A percentile compares a stretch with the other conserved stretches of the same genome.
Evolutionary conservation across 2,113 vertebrate species (phyloP).

Genomic region (Bubo bubo): DNA sequence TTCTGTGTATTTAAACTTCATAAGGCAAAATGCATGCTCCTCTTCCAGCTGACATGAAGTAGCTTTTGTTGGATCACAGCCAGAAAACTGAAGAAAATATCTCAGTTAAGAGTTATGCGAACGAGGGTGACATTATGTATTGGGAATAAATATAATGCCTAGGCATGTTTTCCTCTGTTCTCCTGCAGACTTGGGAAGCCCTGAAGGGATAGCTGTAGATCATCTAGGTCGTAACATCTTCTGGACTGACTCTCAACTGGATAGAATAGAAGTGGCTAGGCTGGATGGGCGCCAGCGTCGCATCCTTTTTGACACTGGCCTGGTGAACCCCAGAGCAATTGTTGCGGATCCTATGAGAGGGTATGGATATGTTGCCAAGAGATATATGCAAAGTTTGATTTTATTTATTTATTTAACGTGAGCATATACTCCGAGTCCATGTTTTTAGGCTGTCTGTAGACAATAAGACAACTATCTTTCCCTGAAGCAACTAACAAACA

Average conservation of each 20-base stretch:
- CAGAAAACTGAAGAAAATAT: not conserved
- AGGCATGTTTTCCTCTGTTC: not conserved
- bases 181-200: slow-evolving; percentile 83
- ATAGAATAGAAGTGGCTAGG: slow-evolving; percentile 88
- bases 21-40: not conserved
- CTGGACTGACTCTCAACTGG: slow-evolving; percentile 90
- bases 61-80: not conserved
- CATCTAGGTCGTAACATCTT: slow-evolving; percentile 88
- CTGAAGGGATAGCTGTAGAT: slow-evolving; percentile 91
- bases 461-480: not conserved
- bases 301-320: slow-evolving; percentile 82
- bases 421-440: not conserved
- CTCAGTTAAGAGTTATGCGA: not conserved
- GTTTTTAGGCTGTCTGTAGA: not conserved
- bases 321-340: slow-evolving; percentile 92
- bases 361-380: slow-evolving; percentile 63
- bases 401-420: not conserved
- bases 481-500: not conserved
- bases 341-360: slow-evolving; percentile 82
- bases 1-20: not conserved
- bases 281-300: slow-evolving; percentile 88
- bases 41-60: not conserved
- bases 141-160: not conserved
- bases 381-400: not conserved
- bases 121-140: not conserved